A percentile compares a stretch with the other conserved stretches of the same genome.
Evolutionary conservation across 2,113 vertebrate species (phyloP).

Genomic region (Mus spicilegus): DNA sequence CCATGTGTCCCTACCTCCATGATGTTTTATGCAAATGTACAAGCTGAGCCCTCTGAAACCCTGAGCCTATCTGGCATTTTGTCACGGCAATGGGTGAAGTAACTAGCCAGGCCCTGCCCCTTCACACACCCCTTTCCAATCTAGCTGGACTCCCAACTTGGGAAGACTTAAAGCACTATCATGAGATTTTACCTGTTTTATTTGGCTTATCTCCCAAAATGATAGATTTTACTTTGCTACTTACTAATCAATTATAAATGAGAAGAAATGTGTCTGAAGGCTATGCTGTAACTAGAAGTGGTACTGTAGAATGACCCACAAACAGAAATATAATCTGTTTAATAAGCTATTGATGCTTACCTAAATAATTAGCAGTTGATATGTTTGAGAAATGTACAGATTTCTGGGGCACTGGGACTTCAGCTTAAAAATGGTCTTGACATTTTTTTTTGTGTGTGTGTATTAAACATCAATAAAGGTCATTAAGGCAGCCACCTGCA

Average conservation of each 20-base stretch:
- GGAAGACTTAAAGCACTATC: not conserved
- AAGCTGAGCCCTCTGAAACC: not conserved
- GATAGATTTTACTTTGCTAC: slow-evolving; percentile 32
- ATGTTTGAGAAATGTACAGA: slow-evolving; percentile 60
- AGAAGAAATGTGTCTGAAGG: slow-evolving; percentile 63
- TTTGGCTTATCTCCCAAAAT: slow-evolving; percentile 43
- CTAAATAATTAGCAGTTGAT: slow-evolving; percentile 68
- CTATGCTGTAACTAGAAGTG: slow-evolving; percentile 72
- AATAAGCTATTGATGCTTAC: slow-evolving; percentile 75
- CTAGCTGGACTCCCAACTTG: not conserved
- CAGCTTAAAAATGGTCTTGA: slow-evolving; percentile 64
- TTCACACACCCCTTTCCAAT: not conserved
- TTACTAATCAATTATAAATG: slow-evolving; percentile 68
- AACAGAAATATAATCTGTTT: slow-evolving; percentile 72
- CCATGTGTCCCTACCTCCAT: too few species aligned
- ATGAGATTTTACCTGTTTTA: slow-evolving; percentile 20
- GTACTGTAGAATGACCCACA: slow-evolving; percentile 69
- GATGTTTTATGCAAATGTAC: not conserved
- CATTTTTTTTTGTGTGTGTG: slow-evolving; percentile 50
- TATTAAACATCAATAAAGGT: slow-evolving; percentile 48
- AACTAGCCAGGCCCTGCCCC: not conserved
- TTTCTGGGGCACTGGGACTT: slow-evolving; percentile 59
- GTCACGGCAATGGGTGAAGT: not conserved
- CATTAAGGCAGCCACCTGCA: slow-evolving; percentile 21
- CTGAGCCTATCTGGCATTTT: not conserved